Percentiles rank a stretch among this genome's conserved stretches.
phyloP scores from a whole-genome alignment of 2,113 vertebrate genomes.

The Antigone vipio region DNA sequence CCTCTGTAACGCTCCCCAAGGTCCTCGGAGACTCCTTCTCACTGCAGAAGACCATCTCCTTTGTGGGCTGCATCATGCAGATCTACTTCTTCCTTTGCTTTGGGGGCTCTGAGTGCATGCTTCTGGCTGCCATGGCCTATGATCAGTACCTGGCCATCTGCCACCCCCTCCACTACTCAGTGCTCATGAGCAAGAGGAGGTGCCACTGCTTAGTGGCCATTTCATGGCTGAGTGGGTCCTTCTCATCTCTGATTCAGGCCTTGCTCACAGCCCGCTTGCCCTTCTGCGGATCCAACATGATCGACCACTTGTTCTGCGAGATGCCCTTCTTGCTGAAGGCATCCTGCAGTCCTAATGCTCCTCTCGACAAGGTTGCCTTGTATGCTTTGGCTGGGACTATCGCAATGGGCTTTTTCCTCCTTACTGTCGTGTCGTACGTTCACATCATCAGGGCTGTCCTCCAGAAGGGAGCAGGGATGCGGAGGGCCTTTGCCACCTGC shows the following conservation, averaged over 20 bases:
- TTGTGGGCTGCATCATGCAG: not conserved
- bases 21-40: not conserved
- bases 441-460: not conserved
- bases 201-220: not conserved
- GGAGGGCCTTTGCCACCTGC: not conserved
- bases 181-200: not conserved
- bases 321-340: not conserved
- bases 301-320: not conserved
- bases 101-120: not conserved
- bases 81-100: not conserved
- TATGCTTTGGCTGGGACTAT: not conserved
- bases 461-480: not conserved
- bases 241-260: not conserved
- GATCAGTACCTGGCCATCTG: not conserved
- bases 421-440: rapidly evolving
- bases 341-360: not conserved
- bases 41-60: not conserved
- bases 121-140: not conserved
- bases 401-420: not conserved
- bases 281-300: not conserved
- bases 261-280: not conserved
- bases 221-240: not conserved
- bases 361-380: not conserved
- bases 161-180: not conserved
- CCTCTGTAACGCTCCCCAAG: not conserved